Percentiles rank a stretch among this genome's conserved stretches.
Conservation (phyloP, 2,113 vertebrate genomes). For the Galemys pyrenaicus region DNA sequence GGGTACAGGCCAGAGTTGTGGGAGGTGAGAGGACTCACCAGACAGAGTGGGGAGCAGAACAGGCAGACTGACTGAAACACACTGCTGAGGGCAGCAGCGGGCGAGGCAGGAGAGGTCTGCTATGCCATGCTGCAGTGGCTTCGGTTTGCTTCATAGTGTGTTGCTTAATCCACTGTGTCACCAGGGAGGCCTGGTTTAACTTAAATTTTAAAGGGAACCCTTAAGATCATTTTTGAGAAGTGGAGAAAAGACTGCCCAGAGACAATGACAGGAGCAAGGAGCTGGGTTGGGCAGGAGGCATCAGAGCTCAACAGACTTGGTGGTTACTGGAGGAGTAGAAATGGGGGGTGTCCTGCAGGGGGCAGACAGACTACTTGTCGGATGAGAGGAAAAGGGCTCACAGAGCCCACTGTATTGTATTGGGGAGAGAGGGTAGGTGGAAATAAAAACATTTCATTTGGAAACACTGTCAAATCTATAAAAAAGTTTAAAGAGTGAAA, state of each 20-base stretch:
- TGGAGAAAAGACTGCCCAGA: background rate
- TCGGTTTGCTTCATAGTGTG: too few relatives aligned
- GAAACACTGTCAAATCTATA: background rate
- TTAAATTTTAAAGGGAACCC: background rate
- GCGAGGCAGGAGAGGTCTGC: too few relatives aligned
- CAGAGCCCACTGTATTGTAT: background rate
- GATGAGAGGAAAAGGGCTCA: background rate
- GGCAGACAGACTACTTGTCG: background rate
- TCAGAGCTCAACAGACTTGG: background rate
- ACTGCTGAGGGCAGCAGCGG: too few relatives aligned
- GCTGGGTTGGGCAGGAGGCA: background rate
- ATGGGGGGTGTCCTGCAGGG: background rate
- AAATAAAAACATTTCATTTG: conserved; percentile 18
- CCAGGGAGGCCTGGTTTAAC: too few relatives aligned
- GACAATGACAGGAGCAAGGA: background rate
- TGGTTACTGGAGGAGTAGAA: too few relatives aligned
- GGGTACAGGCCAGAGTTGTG: too few relatives aligned
- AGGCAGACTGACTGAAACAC: too few relatives aligned
- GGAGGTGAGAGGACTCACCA: too few relatives aligned
- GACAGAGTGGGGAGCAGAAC: too few relatives aligned
- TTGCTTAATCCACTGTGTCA: too few relatives aligned
- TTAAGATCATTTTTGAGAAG: background rate
- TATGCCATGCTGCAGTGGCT: too few relatives aligned
- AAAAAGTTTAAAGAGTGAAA: conserved; percentile 24
- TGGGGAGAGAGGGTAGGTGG: background rate